A percentile compares a stretch with the other conserved stretches of the same genome.
phyloP scores from a whole-genome alignment of 1,140 invertebrate genomes.

The Bombus waltoni region DNA sequence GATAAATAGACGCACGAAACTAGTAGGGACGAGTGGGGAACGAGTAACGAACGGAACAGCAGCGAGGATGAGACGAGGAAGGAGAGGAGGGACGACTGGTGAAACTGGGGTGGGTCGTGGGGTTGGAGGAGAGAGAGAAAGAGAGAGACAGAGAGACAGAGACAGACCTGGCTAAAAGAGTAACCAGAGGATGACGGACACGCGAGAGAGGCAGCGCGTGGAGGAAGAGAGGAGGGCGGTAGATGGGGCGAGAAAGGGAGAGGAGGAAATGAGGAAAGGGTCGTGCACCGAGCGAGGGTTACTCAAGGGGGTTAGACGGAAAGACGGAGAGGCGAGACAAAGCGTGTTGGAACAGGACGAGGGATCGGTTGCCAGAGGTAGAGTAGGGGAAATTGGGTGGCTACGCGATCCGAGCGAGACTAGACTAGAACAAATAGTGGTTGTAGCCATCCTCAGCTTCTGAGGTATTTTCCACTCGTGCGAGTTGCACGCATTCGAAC shows the following conservation, averaged over 20 bases:
- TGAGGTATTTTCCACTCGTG: conserved; percentile 76
- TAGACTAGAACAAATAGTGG: conserved; percentile 81
- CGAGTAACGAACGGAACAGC: conserved; percentile 41
- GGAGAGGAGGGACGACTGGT: background rate
- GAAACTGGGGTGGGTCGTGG: background rate
- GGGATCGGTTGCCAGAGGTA: background rate
- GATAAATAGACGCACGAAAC: conserved; percentile 80
- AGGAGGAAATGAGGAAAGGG: conserved; percentile 57
- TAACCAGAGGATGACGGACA: conserved; percentile 49
- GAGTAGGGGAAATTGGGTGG: conserved; percentile 68
- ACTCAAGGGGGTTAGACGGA: conserved; percentile 41
- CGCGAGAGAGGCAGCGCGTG: conserved; percentile 1
- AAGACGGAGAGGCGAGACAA: conserved; percentile 27
- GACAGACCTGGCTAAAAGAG: conserved; percentile 32
- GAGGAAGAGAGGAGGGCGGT: background rate
- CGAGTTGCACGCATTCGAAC: conserved; percentile 60
- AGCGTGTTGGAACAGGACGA: conserved; percentile 46
- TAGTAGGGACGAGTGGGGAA: conserved; percentile 53
- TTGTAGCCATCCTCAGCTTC: conserved; percentile 78
- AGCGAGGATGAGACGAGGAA: background rate
- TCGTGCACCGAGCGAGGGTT: conserved; percentile 50
- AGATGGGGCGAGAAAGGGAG: background rate
- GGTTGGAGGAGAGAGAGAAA: background rate
- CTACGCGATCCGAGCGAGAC: conserved; percentile 71
- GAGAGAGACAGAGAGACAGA: background rate